Conservation (phyloP, 2,797 vertebrate genomes). For the Halcyon leucocephala region DNA sequence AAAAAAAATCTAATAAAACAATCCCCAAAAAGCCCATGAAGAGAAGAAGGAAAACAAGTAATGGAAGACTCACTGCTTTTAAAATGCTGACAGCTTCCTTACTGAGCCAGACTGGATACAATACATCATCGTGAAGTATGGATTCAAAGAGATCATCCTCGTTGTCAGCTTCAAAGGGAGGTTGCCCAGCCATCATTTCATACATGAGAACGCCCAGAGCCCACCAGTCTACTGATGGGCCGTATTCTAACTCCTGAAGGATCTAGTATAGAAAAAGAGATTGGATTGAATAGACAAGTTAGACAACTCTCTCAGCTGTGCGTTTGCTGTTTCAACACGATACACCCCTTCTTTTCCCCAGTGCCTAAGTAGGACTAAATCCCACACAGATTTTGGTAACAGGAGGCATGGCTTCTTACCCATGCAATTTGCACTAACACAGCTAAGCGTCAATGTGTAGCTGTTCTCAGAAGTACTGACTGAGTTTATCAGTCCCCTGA, state of each 20-base stretch:
- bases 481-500: conserved; percentile 52
- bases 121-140: conserved; percentile 94
- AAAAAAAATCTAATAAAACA: not conserved
- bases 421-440: not conserved
- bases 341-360: not conserved
- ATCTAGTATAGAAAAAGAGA: conserved; percentile 80
- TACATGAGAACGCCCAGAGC: conserved; percentile 96
- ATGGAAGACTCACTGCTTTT: conserved; percentile 87
- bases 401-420: not conserved
- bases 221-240: conserved; percentile 97
- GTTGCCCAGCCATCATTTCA: conserved; percentile 98
- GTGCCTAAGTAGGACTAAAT: not conserved
- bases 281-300: not conserved
- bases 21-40: not conserved
- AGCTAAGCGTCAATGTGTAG: not conserved
- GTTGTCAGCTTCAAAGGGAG: conserved; percentile 96
- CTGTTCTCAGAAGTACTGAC: conserved; percentile 18
- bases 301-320: not conserved
- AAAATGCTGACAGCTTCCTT: conserved; percentile 97
- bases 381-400: not conserved
- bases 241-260: conserved; percentile 94
- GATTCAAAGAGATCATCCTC: conserved; percentile 97
- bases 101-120: conserved; percentile 97
- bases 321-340: not conserved
- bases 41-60: not conserved